These are phyloP conservation scores for Hirtodrosophila duncani DNA, from an alignment of 2,888 invertebrate species.

Conservation along the genomic window DNA sequence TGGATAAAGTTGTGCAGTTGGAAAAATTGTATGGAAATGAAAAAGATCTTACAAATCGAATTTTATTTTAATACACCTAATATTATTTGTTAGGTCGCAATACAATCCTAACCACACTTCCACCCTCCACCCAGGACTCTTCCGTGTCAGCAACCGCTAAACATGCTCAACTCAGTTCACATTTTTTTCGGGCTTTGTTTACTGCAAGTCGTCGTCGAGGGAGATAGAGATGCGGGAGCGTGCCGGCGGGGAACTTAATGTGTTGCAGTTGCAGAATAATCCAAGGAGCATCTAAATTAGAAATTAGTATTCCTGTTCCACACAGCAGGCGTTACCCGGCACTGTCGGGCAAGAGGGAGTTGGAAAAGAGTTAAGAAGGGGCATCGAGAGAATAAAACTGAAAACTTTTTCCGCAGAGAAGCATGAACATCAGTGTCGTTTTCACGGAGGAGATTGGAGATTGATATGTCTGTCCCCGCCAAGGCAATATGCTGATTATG, in stretches of 20 bases:
- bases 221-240: constrained; percentile 10
- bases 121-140: constrained; percentile 5
- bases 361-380: too few species aligned
- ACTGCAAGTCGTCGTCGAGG: constrained; percentile 37
- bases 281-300: constrained; percentile 71
- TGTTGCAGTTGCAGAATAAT: constrained; percentile 49
- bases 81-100: constrained; percentile 59
- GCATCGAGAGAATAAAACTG: too few species aligned
- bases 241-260: constrained; percentile 53
- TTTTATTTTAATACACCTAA: constrained; percentile 62
- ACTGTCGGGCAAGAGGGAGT: constrained; percentile 72
- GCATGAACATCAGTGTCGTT: too few species aligned
- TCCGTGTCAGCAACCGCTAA: constrained; percentile 44
- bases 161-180: constrained; percentile 57
- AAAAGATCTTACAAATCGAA: too few species aligned
- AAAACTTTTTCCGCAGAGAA: constrained; percentile 39
- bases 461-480: constrained; percentile 33
- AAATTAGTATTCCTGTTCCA: constrained; percentile 77
- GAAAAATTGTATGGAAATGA: too few species aligned
- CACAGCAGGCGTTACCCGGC: too few species aligned
- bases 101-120: too few species aligned
- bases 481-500: constrained; percentile 54
- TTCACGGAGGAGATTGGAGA: constrained; percentile 12
- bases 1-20: too few species aligned
- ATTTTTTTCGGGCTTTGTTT: constrained; percentile 54